phyloP scores from a whole-genome alignment of 1,140 invertebrate species.

The Gonioctena quinquepunctata region DNA sequence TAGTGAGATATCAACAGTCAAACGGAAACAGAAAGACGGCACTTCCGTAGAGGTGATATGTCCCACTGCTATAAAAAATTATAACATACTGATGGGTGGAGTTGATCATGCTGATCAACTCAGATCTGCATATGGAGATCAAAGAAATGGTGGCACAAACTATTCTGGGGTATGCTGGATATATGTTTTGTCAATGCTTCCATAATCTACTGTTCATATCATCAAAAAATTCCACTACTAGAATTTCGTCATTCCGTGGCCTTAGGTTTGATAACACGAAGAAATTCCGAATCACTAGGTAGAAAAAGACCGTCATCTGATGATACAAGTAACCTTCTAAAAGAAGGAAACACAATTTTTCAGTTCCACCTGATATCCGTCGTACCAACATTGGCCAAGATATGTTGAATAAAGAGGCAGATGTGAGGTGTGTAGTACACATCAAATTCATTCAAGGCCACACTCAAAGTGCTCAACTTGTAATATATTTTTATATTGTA shows the following conservation, averaged over 20 bases:
- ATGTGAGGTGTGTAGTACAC: not conserved
- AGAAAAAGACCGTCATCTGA: not conserved
- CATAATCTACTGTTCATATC: not conserved
- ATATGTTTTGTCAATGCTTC: not conserved
- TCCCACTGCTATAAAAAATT: not conserved
- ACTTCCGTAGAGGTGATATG: not conserved
- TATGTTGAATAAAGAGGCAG: not conserved
- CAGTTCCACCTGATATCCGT: not conserved
- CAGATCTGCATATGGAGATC: not conserved
- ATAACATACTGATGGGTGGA: not conserved
- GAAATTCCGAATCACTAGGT: no score
- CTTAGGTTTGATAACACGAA: no score
- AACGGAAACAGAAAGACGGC: not conserved
- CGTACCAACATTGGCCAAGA: not conserved
- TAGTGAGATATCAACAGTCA: not conserved
- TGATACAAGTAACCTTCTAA: not conserved
- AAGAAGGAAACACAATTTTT: not conserved
- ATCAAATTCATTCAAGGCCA: not conserved
- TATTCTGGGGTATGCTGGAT: not conserved
- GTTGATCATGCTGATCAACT: not conserved
- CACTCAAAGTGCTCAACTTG: not conserved
- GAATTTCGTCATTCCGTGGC: no score
- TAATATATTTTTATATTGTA: no score
- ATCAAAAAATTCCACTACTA: not conserved
- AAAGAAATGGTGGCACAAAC: not conserved